These are phyloP conservation scores for Saguinus oedipus DNA, from an alignment of 2,797 vertebrate genomes.

Conservation along the genomic window DNA sequence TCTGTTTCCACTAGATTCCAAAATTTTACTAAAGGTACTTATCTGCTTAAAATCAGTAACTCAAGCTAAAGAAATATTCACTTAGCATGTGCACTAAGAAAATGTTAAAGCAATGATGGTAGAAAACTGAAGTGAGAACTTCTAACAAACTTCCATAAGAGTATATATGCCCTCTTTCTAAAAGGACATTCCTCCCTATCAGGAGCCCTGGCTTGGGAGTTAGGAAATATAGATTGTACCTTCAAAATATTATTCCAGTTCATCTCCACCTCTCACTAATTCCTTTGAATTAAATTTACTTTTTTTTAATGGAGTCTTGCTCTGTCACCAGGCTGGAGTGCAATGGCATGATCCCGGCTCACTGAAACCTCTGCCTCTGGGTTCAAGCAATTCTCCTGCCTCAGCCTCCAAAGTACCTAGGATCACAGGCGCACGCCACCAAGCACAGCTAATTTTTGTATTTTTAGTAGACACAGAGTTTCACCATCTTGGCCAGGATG, in stretches of 20 bases:
- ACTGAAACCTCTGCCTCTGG: neutral
- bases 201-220: neutral
- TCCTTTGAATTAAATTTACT: neutral
- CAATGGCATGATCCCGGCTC: fast-evolving
- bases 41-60: neutral
- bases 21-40: neutral
- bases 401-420: neutral
- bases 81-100: neutral
- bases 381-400: neutral
- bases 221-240: neutral
- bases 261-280: neutral
- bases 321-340: neutral
- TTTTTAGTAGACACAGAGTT: neutral
- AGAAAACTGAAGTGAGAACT: neutral
- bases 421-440: neutral
- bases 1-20: slow-evolving; percentile 11
- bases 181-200: neutral
- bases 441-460: neutral
- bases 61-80: neutral
- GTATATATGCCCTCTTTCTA: neutral
- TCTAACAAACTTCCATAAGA: neutral
- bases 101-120: neutral
- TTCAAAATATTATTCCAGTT: neutral
- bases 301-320: neutral
- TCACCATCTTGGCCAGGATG: neutral